Evolutionary conservation across 2,888 invertebrate genomes (phyloP).

Genomic region (Bimastos eiseni): DNA sequence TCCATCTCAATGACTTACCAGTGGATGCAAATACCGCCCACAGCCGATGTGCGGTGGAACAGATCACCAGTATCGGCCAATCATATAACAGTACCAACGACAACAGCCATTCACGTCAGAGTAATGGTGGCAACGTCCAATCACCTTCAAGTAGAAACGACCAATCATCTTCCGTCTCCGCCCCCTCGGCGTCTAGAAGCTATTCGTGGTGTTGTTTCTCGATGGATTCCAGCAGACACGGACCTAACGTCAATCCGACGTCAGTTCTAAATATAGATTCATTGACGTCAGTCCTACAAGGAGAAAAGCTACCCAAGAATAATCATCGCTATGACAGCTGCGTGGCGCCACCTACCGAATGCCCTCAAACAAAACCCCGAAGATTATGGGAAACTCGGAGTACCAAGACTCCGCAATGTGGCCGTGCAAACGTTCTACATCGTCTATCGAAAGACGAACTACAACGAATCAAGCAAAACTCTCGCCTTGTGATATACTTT

Average conservation of each 20-base stretch:
- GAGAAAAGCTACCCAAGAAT: not conserved
- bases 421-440: not conserved
- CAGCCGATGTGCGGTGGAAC: not conserved
- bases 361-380: not conserved
- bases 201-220: not conserved
- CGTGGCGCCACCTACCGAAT: not conserved
- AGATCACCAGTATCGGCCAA: not conserved
- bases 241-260: not conserved
- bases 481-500: not conserved
- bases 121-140: constrained; percentile 1
- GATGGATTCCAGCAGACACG: not conserved
- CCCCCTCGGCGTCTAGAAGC: not conserved
- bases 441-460: not conserved
- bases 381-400: not conserved
- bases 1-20: not conserved
- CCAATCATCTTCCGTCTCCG: not conserved
- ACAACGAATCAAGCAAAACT: not conserved
- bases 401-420: not conserved
- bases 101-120: not conserved
- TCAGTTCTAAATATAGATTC: too few species aligned
- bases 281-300: too few species aligned
- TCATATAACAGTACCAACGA: not conserved
- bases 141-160: not conserved
- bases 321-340: not conserved
- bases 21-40: not conserved